Percentiles rank a stretch among this genome's conserved stretches.
Conservation (phyloP, 1,140 invertebrate genomes). For the Sitobion miscanthi region DNA sequence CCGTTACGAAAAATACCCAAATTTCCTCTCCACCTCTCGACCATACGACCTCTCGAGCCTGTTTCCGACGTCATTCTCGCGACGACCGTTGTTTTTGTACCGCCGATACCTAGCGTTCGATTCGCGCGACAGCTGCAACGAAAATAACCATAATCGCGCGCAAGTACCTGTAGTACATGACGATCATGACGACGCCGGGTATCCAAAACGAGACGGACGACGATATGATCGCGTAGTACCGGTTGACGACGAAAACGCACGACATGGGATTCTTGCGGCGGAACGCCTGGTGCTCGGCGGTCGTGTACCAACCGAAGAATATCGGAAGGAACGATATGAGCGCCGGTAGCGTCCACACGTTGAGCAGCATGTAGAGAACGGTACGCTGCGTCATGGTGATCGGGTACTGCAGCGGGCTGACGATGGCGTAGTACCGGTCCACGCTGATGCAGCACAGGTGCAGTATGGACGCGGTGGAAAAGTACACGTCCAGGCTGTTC, state of each 20-base stretch:
- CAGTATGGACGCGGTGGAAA: slow-evolving; percentile 91
- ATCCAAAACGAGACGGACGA: slow-evolving; percentile 95
- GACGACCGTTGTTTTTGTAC: not conserved
- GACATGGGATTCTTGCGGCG: slow-evolving; percentile 75
- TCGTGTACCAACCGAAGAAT: slow-evolving; percentile 91
- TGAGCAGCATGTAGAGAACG: slow-evolving; percentile 81
- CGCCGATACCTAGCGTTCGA: not conserved
- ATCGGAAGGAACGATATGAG: slow-evolving; percentile 95
- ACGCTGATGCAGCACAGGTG: slow-evolving; percentile 95
- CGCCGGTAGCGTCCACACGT: slow-evolving; percentile 89
- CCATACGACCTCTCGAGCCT: too few relatives aligned
- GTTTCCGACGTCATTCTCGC: not conserved
- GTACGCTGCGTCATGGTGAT: slow-evolving; percentile 83
- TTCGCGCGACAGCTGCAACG: not conserved
- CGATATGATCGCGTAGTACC: slow-evolving; percentile 86
- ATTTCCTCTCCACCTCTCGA: too few relatives aligned
- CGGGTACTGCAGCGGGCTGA: slow-evolving; percentile 86
- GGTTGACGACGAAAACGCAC: slow-evolving; percentile 88
- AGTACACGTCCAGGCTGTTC: slow-evolving; percentile 94
- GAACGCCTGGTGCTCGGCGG: slow-evolving; percentile 74
- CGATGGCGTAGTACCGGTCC: slow-evolving; percentile 81
- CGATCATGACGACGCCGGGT: slow-evolving; percentile 90
- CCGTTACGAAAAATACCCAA: too few relatives aligned
- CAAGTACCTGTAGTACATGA: slow-evolving; percentile 78
- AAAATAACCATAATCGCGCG: not conserved